Evolutionary conservation across 2,113 vertebrate species (phyloP).

Genomic region (Nyctibius bracteatus): DNA sequence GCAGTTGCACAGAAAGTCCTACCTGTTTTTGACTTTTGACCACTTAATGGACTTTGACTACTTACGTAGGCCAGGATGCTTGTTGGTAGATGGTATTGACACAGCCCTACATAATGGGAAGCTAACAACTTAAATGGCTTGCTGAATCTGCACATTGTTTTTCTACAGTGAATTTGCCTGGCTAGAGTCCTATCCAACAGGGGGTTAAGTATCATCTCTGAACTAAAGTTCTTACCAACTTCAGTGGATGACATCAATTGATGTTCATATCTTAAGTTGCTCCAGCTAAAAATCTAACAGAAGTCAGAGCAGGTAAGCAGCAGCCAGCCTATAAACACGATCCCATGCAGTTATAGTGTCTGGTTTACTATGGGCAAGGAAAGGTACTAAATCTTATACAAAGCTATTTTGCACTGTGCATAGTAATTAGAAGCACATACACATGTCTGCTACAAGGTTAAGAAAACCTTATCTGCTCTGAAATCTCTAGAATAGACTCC

Average conservation of each 20-base stretch:
- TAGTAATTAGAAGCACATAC: background rate
- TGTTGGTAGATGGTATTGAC: background rate
- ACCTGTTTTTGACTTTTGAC: background rate
- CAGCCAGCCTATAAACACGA: background rate
- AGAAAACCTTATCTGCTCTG: background rate
- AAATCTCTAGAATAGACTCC: background rate
- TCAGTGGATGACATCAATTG: background rate
- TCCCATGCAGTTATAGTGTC: background rate
- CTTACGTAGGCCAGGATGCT: background rate
- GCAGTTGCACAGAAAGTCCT: background rate
- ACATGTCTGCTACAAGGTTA: background rate
- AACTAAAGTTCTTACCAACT: background rate
- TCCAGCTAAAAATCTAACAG: background rate
- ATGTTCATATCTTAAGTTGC: background rate
- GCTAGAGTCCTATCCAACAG: accelerated
- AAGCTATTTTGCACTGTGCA: background rate
- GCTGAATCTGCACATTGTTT: background rate
- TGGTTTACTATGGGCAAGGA: background rate
- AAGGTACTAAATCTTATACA: background rate
- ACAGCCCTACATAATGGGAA: background rate
- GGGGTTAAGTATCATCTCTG: background rate
- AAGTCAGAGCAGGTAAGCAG: background rate
- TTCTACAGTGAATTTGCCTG: background rate
- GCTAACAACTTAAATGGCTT: background rate
- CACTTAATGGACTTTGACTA: background rate